Percentiles rank a stretch among this genome's conserved stretches.
Conservation (phyloP, 2,797 vertebrate genomes). For the Pangasius macronema region DNA sequence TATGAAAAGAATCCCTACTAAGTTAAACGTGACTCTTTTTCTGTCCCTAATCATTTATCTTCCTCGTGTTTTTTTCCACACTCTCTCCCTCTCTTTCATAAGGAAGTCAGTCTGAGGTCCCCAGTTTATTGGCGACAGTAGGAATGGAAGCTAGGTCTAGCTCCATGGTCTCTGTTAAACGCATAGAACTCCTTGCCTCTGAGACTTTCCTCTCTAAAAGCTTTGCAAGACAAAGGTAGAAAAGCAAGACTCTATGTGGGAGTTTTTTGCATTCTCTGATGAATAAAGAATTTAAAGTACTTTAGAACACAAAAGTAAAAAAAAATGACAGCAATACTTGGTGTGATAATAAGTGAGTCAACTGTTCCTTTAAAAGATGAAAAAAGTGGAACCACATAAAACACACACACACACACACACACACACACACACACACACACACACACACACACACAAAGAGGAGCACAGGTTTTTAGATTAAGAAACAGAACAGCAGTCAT, state of each 20-base stretch:
- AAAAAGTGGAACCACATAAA: background rate
- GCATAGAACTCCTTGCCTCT: constrained; percentile 64
- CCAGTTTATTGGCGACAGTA: constrained; percentile 37
- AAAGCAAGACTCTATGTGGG: constrained; percentile 56
- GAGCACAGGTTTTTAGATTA: constrained; percentile 8
- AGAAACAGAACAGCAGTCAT: background rate
- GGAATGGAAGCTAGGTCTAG: constrained; percentile 47
- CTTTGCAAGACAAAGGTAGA: constrained; percentile 67
- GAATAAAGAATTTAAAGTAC: constrained; percentile 60
- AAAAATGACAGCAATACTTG: constrained; percentile 45
- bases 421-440: too few species aligned
- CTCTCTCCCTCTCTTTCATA: constrained; percentile 33
- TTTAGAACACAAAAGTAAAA: constrained; percentile 51
- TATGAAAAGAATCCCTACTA: constrained; percentile 33
- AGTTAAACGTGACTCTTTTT: constrained; percentile 33
- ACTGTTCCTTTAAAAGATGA: constrained; percentile 36
- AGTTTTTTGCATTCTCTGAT: constrained; percentile 59
- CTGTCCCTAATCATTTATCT: constrained; percentile 15
- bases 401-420: background rate
- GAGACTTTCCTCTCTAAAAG: constrained; percentile 65
- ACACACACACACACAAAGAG: background rate
- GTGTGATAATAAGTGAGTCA: constrained; percentile 18
- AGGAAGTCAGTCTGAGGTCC: constrained; percentile 51
- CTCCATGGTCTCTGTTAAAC: constrained; percentile 67
- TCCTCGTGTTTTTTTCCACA: constrained; percentile 25